These are phyloP conservation scores for Tetragonula carbonaria DNA, from an alignment of 2,888 invertebrate species.

Conservation along the genomic window DNA sequence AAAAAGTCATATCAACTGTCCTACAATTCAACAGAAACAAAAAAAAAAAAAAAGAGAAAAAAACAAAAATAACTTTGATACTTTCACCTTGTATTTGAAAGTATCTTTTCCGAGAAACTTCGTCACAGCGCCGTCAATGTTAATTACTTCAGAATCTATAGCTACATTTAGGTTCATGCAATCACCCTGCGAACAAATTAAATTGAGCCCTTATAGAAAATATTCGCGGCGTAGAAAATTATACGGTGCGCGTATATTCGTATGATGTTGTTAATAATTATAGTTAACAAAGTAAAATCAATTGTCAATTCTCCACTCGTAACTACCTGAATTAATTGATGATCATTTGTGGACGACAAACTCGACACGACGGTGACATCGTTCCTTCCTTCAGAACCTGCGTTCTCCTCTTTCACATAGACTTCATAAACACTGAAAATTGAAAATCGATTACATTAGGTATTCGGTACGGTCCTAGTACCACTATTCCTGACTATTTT, in stretches of 20 bases:
- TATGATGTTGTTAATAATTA: slow-evolving; percentile 2
- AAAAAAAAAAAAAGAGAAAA: neutral
- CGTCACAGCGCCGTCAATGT: slow-evolving; percentile 67
- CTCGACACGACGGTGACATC: slow-evolving; percentile 63
- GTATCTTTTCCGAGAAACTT: slow-evolving; percentile 75
- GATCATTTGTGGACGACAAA: slow-evolving; percentile 63
- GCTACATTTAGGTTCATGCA: slow-evolving; percentile 73
- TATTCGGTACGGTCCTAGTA: no score
- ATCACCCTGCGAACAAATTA: slow-evolving; percentile 56
- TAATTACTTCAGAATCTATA: slow-evolving; percentile 73
- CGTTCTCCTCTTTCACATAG: slow-evolving; percentile 78
- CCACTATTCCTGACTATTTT: no score
- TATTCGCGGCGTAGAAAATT: slow-evolving; percentile 5
- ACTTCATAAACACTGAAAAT: slow-evolving; percentile 79
- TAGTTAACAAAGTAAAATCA: neutral
- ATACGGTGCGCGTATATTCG: neutral
- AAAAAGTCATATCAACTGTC: no score
- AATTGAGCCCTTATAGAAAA: neutral
- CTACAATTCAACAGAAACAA: neutral
- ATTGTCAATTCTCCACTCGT: slow-evolving; percentile 13
- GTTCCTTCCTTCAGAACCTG: slow-evolving; percentile 62
- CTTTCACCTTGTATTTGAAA: slow-evolving; percentile 71
- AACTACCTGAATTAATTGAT: slow-evolving; percentile 75
- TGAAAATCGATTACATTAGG: neutral
- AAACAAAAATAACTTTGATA: neutral